Evolutionary conservation across 1,140 invertebrate genomes (phyloP), one percentile per base, ranked within the genome.

Genomic region (Lucilia cuprina): DNA sequence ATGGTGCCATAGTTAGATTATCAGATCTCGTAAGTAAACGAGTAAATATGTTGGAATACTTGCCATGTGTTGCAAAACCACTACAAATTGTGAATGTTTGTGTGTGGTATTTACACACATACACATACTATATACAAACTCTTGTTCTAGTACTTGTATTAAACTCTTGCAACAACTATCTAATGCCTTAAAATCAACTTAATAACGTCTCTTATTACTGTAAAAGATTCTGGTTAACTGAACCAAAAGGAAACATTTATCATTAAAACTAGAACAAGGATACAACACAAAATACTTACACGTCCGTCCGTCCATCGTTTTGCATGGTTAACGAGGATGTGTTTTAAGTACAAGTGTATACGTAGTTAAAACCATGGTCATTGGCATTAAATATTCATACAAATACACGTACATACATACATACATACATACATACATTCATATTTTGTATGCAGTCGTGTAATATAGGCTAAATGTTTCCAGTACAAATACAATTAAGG

Each of bases 221-320:
- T 60, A 60, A 60, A 70, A 70, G 65, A 70, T 70, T 70, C 65
- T 70, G 65, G 65, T 70, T 70, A 70, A 70, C 65, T 70, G 65
- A 70, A 25, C 19, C 65, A 70, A 70, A 70, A 70, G 65, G 65
- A 70, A 70, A 70, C 19, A 19, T 70, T 70, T 70, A 70, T 70
- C 65, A 70, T 70, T 70, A 70, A 70, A 70, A 70, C 65, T 70
- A 70, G 65, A 70, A 70, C 65, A 70, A 70, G 65, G 19, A 19
- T 70, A 21, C 19, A 60, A 60, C 14, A 17, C 55, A 60, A 10
- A 41, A 41, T 41, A 41, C 41, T 8, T 41, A 41, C 10, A 41
- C 41, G 41, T 41, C 41, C 41, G 41, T 41, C 41, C 41, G 41
- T 41, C 41, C 10, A 10, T 41, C 41, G 2, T 41, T 41, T 41